Evolutionary conservation across 2,797 vertebrate genomes (phyloP), one percentile per base, ranked within the genome.

Genomic region (Anisognathus igniventris): DNA sequence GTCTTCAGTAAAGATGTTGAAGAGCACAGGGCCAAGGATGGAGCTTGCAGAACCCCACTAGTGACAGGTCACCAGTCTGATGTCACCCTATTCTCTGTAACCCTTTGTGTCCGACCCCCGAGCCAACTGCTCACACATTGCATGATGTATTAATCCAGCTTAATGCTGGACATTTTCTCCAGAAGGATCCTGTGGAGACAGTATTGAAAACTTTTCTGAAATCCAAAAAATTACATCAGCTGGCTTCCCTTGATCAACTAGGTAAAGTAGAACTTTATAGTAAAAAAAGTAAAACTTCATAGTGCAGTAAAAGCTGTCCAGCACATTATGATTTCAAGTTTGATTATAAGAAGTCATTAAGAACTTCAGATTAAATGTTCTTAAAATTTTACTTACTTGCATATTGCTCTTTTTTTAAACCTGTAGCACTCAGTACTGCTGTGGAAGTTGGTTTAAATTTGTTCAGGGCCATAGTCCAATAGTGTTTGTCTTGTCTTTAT

Each of bases 51-150:
- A 76, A 51, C 10, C 17, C n/a, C 24, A 8, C 64, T 39, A 33
- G 28, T 70, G 64, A 33, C n/a, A 39, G 39, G 21, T 76, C 18
- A 10, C 50, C 10, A 35, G 39, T 35, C 37, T 76, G 65, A 31
- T 71, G n/a, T 51, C 24, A 51, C 12, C 18, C 18, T 0, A 0
- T 39, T 76, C 51, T 27, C 37, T 76, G 4, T 39, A 64, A 64
- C 10, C 24, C 50, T 39, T 54, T 57, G n/a, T 45, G n/a, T 17
- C 24, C 0, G 0, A 50, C 10, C 24, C 2, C 4, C 9, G 25
- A 71, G 21, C 28, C 39, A 51, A 3, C 21, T 76, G 37, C 72
- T 58, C 39, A 40, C 33, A n/a, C 25, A 64, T 50, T 16, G 9
- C 12, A 20, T 56, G 56, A 39, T 62, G 10, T 33, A 24, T 76